Conservation (phyloP, 1,140 invertebrate species). For the Bradynema listronoti region DNA sequence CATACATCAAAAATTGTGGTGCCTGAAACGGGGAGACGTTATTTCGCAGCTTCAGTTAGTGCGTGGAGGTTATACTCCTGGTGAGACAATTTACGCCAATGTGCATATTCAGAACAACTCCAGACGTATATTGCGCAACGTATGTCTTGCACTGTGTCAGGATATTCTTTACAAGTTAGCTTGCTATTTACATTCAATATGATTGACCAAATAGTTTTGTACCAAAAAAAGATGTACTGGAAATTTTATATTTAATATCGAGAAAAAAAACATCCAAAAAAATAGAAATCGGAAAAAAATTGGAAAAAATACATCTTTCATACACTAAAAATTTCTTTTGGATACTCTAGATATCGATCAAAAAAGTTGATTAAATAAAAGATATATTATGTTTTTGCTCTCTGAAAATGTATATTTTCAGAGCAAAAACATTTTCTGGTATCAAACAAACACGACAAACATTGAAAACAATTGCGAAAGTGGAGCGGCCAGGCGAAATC, state of each 20-base stretch:
- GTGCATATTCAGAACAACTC: conserved; percentile 40
- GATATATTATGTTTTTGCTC: neutral
- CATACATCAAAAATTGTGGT: conserved; percentile 50
- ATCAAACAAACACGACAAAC: conserved; percentile 43
- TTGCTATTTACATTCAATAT: neutral
- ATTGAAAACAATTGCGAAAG: conserved; percentile 19
- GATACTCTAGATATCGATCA: neutral
- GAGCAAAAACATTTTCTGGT: conserved; percentile 56
- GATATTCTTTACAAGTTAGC: conserved; percentile 52
- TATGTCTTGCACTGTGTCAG: conserved; percentile 37
- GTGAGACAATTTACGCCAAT: conserved; percentile 43
- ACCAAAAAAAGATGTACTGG: neutral
- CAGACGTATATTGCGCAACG: conserved; percentile 21
- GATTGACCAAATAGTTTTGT: neutral
- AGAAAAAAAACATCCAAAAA: too few species aligned
- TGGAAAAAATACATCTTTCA: too few species aligned
- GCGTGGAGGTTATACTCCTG: conserved; percentile 52
- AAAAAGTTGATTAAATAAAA: neutral
- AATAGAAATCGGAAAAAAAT: too few species aligned
- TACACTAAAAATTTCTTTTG: neutral
- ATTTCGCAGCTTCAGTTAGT: conserved; percentile 38
- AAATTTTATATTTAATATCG: too few species aligned
- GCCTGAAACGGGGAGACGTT: conserved; percentile 41
- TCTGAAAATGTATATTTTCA: conserved; percentile 22
- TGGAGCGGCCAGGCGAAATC: conserved; percentile 34